phyloP scores from a whole-genome alignment of 2,797 vertebrate genomes.

The Epinephelus awoara region DNA sequence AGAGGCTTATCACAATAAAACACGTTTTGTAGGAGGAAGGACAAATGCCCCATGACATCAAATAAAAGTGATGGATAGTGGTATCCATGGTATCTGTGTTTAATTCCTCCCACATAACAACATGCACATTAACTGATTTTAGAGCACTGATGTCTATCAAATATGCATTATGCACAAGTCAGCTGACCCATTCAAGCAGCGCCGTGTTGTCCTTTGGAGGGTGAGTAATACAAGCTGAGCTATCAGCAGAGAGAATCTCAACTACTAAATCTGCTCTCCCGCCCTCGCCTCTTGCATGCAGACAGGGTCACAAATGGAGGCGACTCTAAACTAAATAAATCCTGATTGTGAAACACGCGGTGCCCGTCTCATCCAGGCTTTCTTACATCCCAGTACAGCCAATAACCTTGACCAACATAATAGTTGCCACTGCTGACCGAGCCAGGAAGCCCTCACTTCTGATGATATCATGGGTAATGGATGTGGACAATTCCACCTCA shows the following conservation, averaged over 20 bases:
- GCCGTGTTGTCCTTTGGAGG: constrained; percentile 44
- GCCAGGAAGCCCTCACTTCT: constrained; percentile 16
- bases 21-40: constrained; percentile 16
- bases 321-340: constrained; percentile 49
- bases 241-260: constrained; percentile 53
- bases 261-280: constrained; percentile 49
- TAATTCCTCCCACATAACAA: constrained; percentile 53
- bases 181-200: constrained; percentile 52
- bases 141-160: constrained; percentile 40
- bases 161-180: constrained; percentile 58
- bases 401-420: constrained; percentile 62
- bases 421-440: not conserved
- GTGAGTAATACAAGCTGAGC: constrained; percentile 53
- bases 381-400: constrained; percentile 13
- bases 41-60: constrained; percentile 20
- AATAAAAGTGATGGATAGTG: constrained; percentile 19
- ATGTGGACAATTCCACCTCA: constrained; percentile 31
- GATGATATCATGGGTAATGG: constrained; percentile 37
- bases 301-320: constrained; percentile 60
- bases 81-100: constrained; percentile 34
- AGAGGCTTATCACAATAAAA: not conserved
- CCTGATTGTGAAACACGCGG: constrained; percentile 12
- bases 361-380: not conserved
- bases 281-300: constrained; percentile 43
- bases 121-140: constrained; percentile 41